Percentiles rank a stretch among this genome's conserved stretches.
Conservation (phyloP, 2,888 invertebrate species). For the Trachelus troglodyta region DNA sequence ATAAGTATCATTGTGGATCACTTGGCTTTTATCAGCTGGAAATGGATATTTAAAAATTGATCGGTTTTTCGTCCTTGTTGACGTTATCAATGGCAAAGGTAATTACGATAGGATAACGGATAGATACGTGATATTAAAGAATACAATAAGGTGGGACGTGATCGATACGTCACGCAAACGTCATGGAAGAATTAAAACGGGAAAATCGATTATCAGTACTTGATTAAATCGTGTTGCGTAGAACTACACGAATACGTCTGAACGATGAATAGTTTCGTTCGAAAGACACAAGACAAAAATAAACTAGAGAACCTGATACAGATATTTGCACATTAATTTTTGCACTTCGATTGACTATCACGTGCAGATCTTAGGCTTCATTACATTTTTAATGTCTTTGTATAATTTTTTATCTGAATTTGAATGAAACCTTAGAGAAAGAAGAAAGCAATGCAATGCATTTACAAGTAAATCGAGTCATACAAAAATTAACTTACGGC, state of each 20-base stretch:
- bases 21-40: not conserved
- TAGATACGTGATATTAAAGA: slow-evolving; percentile 1
- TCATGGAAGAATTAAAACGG: slow-evolving; percentile 9
- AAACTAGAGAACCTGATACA: not conserved
- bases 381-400: not conserved
- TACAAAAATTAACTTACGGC: slow-evolving; percentile 36
- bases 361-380: not conserved
- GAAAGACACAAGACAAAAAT: not conserved
- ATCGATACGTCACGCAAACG: slow-evolving; percentile 32
- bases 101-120: not conserved
- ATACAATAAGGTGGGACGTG: slow-evolving; percentile 12
- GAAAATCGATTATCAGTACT: not conserved
- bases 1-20: not conserved
- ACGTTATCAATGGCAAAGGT: not conserved
- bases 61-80: not conserved
- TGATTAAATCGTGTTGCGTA: not conserved
- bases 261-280: not conserved
- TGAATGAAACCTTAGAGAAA: not conserved
- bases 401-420: not conserved
- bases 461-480: no score
- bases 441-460: not conserved
- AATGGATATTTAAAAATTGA: not conserved
- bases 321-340: not conserved
- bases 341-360: not conserved
- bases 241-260: not conserved